A percentile compares a stretch with the other conserved stretches of the same genome.
Evolutionary conservation across 2,888 invertebrate species (phyloP).

Genomic region (Drosophila meridiana): DNA sequence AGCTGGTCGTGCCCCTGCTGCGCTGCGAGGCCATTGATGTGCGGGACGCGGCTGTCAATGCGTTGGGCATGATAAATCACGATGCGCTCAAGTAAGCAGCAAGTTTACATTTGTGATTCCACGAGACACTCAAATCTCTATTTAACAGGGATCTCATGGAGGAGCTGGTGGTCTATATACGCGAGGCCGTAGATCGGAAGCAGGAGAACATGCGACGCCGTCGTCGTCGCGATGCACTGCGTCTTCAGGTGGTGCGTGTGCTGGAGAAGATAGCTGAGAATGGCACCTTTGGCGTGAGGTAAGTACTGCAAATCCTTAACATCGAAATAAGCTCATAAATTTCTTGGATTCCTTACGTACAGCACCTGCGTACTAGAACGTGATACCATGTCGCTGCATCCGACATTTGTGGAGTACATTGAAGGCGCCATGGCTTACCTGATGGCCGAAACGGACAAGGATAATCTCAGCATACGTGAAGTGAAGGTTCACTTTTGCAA

Average conservation of each 20-base stretch:
- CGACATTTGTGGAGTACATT: slow-evolving; percentile 96
- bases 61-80: slow-evolving; percentile 97
- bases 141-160: slow-evolving; percentile 96
- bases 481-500: slow-evolving; percentile 97
- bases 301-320: slow-evolving; percentile 25
- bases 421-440: slow-evolving; percentile 96
- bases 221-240: slow-evolving; percentile 94
- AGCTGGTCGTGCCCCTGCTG: slow-evolving; percentile 95
- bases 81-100: slow-evolving; percentile 95
- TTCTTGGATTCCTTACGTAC: neutral
- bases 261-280: slow-evolving; percentile 96
- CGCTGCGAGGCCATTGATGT: slow-evolving; percentile 97
- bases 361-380: slow-evolving; percentile 94
- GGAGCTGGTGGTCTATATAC: slow-evolving; percentile 94
- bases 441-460: slow-evolving; percentile 97
- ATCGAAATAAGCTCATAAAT: neutral
- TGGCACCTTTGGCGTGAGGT: slow-evolving; percentile 94
- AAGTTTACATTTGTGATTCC: neutral
- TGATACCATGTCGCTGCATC: slow-evolving; percentile 92
- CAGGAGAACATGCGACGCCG: slow-evolving; percentile 98
- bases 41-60: slow-evolving; percentile 96
- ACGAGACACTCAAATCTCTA: slow-evolving; percentile 4
- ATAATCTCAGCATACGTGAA: slow-evolving; percentile 93
- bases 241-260: slow-evolving; percentile 95
- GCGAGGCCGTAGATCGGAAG: slow-evolving; percentile 98